These are phyloP conservation scores for Chromobotia macracanthus DNA, from an alignment of 2,797 vertebrate species.

Conservation along the genomic window DNA sequence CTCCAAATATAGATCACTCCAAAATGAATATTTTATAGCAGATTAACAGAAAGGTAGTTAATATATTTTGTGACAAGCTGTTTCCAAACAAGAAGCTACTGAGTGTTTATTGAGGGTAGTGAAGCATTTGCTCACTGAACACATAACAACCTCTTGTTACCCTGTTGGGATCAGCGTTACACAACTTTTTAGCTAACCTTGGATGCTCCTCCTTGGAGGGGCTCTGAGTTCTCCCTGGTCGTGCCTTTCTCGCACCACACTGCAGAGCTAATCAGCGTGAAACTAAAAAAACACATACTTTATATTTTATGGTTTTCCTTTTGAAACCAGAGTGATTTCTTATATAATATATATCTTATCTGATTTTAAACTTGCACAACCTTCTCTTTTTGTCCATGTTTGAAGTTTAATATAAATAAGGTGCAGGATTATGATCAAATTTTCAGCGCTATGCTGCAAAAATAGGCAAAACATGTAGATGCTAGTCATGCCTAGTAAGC, in stretches of 20 bases:
- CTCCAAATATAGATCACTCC: no score
- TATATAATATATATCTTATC: background rate
- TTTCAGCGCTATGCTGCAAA: background rate
- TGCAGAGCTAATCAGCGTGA: background rate
- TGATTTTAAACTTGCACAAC: background rate
- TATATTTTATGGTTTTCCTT: background rate
- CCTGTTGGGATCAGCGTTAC: background rate
- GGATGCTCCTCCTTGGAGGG: slow-evolving; percentile 20
- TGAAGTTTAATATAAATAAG: background rate
- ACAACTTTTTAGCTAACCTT: background rate
- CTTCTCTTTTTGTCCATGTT: background rate
- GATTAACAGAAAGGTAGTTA: background rate
- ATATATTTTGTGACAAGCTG: background rate
- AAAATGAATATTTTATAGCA: no score
- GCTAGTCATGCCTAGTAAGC: background rate
- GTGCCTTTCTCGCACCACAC: background rate
- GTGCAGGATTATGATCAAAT: background rate
- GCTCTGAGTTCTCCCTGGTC: background rate
- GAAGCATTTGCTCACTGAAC: no score
- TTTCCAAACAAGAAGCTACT: no score
- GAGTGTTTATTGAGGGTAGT: no score
- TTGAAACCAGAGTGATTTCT: background rate
- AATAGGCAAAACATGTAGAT: background rate
- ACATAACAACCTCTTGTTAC: no score
- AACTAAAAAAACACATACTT: background rate